These are phyloP conservation scores for Cichladusa arquata DNA, from an alignment of 2,113 vertebrate genomes.

Conservation along the genomic window DNA sequence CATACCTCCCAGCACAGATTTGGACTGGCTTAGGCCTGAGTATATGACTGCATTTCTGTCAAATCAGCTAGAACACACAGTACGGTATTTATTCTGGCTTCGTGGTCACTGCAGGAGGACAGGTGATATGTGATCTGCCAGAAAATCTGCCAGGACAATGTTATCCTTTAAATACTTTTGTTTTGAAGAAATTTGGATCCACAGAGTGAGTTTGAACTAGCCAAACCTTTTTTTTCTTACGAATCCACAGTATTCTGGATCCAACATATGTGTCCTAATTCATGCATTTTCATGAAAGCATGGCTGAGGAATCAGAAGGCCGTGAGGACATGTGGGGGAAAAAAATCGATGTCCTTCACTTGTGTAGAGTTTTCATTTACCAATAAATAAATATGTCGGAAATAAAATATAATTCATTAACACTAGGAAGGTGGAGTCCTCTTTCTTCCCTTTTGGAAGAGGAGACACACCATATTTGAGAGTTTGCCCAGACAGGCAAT, in stretches of 20 bases:
- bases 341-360: not conserved
- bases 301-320: not conserved
- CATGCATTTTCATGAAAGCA: not conserved
- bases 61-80: not conserved
- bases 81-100: conserved; percentile 7
- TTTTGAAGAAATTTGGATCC: not conserved
- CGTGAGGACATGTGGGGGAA: not conserved
- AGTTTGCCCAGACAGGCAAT: not conserved
- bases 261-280: not conserved
- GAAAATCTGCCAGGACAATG: not conserved
- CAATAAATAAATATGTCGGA: not conserved
- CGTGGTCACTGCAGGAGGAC: not conserved
- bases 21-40: not conserved
- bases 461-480: not conserved
- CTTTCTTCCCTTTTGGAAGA: not conserved
- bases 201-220: not conserved
- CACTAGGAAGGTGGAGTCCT: not conserved
- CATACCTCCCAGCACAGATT: not conserved
- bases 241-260: not conserved
- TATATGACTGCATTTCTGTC: not conserved
- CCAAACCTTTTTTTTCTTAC: not conserved
- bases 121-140: not conserved
- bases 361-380: not conserved
- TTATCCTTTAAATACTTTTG: not conserved
- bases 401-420: not conserved